These are phyloP conservation scores for Cichlasoma orientale DNA, from an alignment of 2,797 vertebrate genomes.

Conservation along the genomic window DNA sequence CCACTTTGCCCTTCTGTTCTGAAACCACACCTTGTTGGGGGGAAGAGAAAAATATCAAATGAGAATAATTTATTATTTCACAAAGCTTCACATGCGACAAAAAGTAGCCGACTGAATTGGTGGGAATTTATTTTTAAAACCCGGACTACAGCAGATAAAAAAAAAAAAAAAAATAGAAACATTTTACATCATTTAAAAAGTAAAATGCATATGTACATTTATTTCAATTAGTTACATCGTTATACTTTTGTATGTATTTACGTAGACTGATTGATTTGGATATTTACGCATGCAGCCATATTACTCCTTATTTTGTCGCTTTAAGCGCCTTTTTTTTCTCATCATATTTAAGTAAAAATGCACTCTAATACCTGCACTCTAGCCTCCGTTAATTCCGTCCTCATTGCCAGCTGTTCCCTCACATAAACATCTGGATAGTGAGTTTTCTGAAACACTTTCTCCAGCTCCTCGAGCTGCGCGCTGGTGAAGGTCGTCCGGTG, in stretches of 20 bases:
- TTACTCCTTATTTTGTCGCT: neutral
- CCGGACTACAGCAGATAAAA: no score
- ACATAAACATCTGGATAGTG: constrained; percentile 99
- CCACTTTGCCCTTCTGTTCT: constrained; percentile 99
- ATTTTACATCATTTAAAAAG: neutral
- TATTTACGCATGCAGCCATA: neutral
- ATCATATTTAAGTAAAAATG: neutral
- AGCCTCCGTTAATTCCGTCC: constrained; percentile 97
- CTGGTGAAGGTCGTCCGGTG: constrained; percentile 98
- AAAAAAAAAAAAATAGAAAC: no score
- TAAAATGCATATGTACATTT: neutral
- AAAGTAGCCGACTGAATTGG: neutral
- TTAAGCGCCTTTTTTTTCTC: neutral
- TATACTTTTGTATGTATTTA: neutral
- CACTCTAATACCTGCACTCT: constrained; percentile 94
- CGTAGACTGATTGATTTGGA: neutral
- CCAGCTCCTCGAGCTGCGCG: constrained; percentile 95
- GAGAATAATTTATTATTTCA: neutral
- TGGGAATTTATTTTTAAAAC: no score
- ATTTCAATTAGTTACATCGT: neutral
- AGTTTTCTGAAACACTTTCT: constrained; percentile 99
- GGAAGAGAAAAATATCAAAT: neutral
- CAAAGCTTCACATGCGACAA: neutral
- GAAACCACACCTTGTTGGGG: constrained; percentile 92
- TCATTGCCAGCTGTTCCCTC: constrained; percentile 95